Conservation (phyloP, 2,113 vertebrate species). For the Parotia lawesii region DNA sequence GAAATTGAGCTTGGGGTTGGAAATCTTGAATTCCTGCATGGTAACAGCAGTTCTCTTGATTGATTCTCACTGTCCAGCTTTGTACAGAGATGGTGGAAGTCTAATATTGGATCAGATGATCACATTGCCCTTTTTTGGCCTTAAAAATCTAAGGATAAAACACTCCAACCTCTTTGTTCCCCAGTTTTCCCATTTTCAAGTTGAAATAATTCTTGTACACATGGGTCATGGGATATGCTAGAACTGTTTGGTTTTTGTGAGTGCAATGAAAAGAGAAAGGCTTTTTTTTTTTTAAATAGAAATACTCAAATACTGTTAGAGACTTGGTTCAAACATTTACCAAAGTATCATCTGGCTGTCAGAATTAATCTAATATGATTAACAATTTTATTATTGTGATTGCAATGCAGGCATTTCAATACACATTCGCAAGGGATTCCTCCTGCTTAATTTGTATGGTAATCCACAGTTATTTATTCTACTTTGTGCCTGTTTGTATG, state of each 20-base stretch:
- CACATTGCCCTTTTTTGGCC: background rate
- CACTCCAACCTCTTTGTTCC: background rate
- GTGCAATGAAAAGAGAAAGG: background rate
- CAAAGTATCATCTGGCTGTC: background rate
- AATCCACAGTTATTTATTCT: conserved; percentile 41
- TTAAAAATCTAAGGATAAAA: background rate
- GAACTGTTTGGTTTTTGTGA: background rate
- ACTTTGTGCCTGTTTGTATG: background rate
- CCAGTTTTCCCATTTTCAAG: background rate
- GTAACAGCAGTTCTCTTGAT: background rate
- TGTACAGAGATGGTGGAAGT: background rate
- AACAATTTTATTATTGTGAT: conserved; percentile 20
- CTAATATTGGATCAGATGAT: background rate
- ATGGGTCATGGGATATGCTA: background rate
- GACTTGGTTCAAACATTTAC: background rate
- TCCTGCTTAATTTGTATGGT: conserved; percentile 39
- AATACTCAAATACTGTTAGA: background rate
- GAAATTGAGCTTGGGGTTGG: background rate
- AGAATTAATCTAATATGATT: conserved; percentile 6
- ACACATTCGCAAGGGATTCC: background rate
- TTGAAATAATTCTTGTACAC: background rate
- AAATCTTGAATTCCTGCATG: background rate
- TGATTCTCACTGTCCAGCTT: background rate
- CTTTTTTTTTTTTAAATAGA: background rate
- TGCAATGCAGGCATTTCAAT: background rate